phyloP scores from a whole-genome alignment of 2,888 invertebrate genomes.

The Euplagia quadripunctaria region DNA sequence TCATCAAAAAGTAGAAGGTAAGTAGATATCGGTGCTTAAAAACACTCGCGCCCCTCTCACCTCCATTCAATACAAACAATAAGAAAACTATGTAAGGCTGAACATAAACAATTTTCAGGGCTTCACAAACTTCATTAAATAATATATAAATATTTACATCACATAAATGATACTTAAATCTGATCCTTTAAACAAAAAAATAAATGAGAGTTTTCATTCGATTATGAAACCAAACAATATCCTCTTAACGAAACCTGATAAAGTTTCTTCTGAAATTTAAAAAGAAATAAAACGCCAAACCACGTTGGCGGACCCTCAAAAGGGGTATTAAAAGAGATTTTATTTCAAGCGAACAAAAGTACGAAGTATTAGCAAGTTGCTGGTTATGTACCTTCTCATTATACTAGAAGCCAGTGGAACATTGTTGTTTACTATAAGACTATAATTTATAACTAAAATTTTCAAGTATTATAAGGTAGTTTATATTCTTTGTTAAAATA shows the following conservation, averaged over 20 bases:
- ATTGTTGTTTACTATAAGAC: constrained; percentile 13
- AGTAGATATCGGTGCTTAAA: no score
- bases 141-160: not conserved
- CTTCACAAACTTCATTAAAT: no score
- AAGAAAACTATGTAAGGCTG: not conserved
- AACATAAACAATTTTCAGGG: not conserved
- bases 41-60: no score
- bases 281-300: constrained; percentile 26
- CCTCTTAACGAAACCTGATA: constrained; percentile 30
- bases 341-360: constrained; percentile 33
- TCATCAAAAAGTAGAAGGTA: no score
- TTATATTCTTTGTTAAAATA: not conserved
- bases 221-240: constrained; percentile 10
- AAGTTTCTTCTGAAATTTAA: constrained; percentile 17
- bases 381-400: constrained; percentile 17
- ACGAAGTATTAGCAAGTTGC: constrained; percentile 16
- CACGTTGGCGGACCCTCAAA: constrained; percentile 12
- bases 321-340: constrained; percentile 26
- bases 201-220: not conserved
- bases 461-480: constrained; percentile 4
- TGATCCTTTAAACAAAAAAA: not conserved
- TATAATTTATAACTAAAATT: constrained; percentile 26
- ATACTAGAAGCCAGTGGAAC: constrained; percentile 19
- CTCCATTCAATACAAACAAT: not conserved
- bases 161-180: not conserved